Percentiles rank a stretch among this genome's conserved stretches.
Evolutionary conservation across 1,140 invertebrate species (phyloP).

Genomic region (Parasteatoda tepidariorum): DNA sequence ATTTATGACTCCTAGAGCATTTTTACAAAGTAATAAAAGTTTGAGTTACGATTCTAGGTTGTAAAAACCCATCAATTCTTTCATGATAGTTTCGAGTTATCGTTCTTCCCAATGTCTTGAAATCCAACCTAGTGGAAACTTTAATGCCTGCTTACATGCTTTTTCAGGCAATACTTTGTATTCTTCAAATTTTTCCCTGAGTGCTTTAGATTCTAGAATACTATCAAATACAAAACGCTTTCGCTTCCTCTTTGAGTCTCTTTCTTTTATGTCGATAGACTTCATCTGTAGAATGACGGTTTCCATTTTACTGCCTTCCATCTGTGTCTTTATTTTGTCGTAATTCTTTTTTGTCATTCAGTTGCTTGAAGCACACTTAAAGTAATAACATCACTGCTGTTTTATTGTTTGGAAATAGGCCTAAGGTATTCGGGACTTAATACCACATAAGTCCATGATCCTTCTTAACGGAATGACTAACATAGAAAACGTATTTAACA

Average conservation of each 20-base stretch:
- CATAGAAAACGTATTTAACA: too few species aligned
- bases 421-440: too few species aligned
- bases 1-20: conserved; percentile 3
- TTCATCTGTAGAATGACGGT: background rate
- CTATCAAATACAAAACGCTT: conserved; percentile 20
- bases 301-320: background rate
- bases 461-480: too few species aligned
- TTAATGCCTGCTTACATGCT: conserved; percentile 9
- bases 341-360: background rate
- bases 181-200: conserved; percentile 2
- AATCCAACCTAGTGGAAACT: background rate
- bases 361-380: too few species aligned
- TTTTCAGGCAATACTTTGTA: background rate
- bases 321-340: background rate
- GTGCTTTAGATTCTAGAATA: conserved; percentile 5
- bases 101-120: background rate
- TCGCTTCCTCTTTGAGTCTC: background rate
- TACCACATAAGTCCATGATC: too few species aligned
- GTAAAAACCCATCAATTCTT: conserved; percentile 1
- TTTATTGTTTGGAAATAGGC: background rate
- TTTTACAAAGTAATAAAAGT: background rate
- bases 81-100: background rate
- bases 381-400: too few species aligned
- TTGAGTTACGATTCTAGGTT: background rate
- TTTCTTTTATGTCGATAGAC: too few species aligned